phyloP scores from a whole-genome alignment of 2,888 invertebrate species.

The Agonopterix subpropinquella region DNA sequence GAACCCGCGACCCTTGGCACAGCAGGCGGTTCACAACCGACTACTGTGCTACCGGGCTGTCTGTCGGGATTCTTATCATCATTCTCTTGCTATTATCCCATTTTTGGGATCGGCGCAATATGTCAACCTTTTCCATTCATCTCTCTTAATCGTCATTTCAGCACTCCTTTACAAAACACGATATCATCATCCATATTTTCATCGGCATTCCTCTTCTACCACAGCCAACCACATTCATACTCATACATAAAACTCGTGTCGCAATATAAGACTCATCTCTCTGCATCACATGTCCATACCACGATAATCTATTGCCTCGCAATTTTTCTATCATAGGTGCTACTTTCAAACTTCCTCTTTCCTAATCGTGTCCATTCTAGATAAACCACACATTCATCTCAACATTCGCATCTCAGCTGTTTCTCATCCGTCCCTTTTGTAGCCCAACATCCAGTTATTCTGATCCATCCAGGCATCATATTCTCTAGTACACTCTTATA shows the following conservation, averaged over 20 bases:
- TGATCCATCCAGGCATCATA: neutral
- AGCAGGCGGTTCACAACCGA: no score
- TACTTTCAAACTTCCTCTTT: conserved; percentile 1
- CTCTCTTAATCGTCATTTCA: no score
- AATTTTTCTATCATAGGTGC: neutral
- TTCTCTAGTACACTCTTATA: no score
- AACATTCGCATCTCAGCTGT: neutral
- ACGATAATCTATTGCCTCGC: neutral
- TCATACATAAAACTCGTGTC: neutral
- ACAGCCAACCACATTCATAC: neutral
- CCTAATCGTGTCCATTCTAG: neutral
- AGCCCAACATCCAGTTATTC: neutral
- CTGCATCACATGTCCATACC: neutral
- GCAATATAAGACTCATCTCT: neutral
- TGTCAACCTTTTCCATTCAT: no score
- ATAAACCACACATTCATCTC: neutral
- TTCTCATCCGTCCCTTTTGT: neutral
- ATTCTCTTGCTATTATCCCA: no score
- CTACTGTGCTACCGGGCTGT: no score
- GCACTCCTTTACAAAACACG: no score
- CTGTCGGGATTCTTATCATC: no score
- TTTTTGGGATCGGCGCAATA: no score
- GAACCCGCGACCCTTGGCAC: no score
- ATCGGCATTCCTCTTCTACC: neutral
- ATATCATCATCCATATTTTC: neutral